Base-by-base conservation (phyloP, 2,797 vertebrate species). In the Arctocebus calabarensis region DNA sequence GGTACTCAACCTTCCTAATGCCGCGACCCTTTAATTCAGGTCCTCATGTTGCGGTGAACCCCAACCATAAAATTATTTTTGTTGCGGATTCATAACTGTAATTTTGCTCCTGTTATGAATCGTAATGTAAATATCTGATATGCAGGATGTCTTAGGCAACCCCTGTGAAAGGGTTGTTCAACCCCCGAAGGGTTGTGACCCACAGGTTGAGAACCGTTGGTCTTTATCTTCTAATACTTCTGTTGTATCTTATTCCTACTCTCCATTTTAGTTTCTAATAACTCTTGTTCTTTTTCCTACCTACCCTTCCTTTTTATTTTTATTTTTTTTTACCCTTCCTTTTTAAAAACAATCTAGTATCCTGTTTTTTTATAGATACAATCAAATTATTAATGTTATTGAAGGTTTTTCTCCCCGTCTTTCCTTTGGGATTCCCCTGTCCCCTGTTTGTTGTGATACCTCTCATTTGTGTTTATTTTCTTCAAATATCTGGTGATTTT, bases 391-490 rank as follows among this genome's bases (percentile, higher is more conserved):
- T 94, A 43, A 34, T 70, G 11, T 77, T 66, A 40, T 23, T 84
- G 16, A 78, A 48, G n/a, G 57, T 48, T 40, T 84, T 25, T 52
- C 55, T n/a, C 71, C 20, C 62, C 29, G 6, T 70, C 19, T 74
- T 52, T 57, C 48, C n/a, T 62, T 90, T 34, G 32, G 32, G 19
- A 59, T 75, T 34, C 29, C 61, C 9, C 43, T 9, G 10, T 27
- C 25, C 52, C 17, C 62, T 70, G 7, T 37, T n/a, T 73, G 10
- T 70, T 59, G 25, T 48, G 32, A 13, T 40, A 40, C n/a, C 37
- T 86, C 45, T 64, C 59, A 73, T 78, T 77, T 89, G 59, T 75
- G 48, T 71, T 84, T 90, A 16, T 84, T 79, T 68, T 78, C 52
- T 55, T 90, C 55, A 79, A 73, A 27, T 73, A 11, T 61, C 43